These are phyloP conservation scores for Lota lota DNA, from an alignment of 2,113 vertebrate species.

Conservation along the genomic window DNA sequence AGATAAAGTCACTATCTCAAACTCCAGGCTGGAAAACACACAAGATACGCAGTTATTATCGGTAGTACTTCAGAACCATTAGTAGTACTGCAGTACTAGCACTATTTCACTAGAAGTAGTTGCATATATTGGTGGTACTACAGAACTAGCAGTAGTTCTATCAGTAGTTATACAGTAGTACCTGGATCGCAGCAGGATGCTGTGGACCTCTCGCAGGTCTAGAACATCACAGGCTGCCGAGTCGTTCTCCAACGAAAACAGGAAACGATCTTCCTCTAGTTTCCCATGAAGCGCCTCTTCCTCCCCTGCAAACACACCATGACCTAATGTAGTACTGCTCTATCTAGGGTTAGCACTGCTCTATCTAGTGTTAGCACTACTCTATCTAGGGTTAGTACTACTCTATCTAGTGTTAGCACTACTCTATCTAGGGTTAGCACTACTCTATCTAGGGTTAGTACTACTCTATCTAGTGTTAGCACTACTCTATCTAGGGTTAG, in stretches of 20 bases:
- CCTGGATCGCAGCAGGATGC: conserved; percentile 55
- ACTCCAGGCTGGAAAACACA: conserved; percentile 50
- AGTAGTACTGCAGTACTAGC: background rate
- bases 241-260: conserved; percentile 73
- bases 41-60: conserved; percentile 3
- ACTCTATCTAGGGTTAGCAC: no score
- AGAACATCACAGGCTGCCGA: conserved; percentile 74
- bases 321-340: background rate
- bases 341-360: no score
- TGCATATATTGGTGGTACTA: background rate
- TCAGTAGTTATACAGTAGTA: conserved; percentile 12
- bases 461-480: no score
- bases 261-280: conserved; percentile 74
- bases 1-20: conserved; percentile 64
- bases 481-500: no score
- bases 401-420: no score
- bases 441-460: no score
- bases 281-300: conserved; percentile 76
- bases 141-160: background rate
- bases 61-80: background rate
- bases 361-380: no score
- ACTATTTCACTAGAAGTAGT: background rate
- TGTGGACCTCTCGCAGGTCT: conserved; percentile 70
- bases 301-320: conserved; percentile 27
- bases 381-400: no score